A percentile compares a stretch with the other conserved stretches of the same genome.
Conservation (phyloP, 1,140 invertebrate species). For the Trachelipus rathkii region DNA sequence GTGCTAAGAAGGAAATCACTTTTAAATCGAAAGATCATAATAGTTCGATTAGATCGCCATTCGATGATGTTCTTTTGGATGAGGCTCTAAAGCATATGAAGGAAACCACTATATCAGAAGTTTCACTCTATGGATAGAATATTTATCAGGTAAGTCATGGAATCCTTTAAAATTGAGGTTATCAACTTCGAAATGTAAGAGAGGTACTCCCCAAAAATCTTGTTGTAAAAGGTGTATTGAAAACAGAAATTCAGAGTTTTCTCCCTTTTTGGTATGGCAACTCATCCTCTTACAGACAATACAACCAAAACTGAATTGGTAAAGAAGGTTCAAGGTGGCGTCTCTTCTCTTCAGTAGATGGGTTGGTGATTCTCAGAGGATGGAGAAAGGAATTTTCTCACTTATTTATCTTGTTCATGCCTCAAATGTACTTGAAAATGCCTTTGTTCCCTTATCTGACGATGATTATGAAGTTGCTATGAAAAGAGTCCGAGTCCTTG, state of each 20-base stretch:
- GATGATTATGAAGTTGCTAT: constrained; percentile 88
- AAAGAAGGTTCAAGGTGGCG: constrained; percentile 97
- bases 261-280: constrained; percentile 99
- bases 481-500: constrained; percentile 88
- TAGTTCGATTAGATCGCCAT: constrained; percentile 77
- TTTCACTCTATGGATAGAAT: constrained; percentile 99
- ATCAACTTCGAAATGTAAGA: constrained; percentile 70
- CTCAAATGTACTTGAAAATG: constrained; percentile 98
- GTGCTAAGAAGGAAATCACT: no score
- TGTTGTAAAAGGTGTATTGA: constrained; percentile 99
- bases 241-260: constrained; percentile 99
- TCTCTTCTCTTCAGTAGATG: constrained; percentile 90
- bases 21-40: constrained; percentile 29
- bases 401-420: constrained; percentile 94
- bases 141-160: constrained; percentile 72
- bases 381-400: constrained; percentile 89
- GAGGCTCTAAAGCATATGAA: constrained; percentile 98
- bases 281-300: constrained; percentile 95
- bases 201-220: constrained; percentile 98
- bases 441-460: constrained; percentile 96
- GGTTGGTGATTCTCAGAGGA: constrained; percentile 95
- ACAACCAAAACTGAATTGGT: constrained; percentile 93
- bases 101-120: constrained; percentile 78
- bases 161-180: no score
- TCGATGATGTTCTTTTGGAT: constrained; percentile 95